Base-by-base conservation (phyloP, 1,140 invertebrate species). In the Drosophila saltans region DNA sequence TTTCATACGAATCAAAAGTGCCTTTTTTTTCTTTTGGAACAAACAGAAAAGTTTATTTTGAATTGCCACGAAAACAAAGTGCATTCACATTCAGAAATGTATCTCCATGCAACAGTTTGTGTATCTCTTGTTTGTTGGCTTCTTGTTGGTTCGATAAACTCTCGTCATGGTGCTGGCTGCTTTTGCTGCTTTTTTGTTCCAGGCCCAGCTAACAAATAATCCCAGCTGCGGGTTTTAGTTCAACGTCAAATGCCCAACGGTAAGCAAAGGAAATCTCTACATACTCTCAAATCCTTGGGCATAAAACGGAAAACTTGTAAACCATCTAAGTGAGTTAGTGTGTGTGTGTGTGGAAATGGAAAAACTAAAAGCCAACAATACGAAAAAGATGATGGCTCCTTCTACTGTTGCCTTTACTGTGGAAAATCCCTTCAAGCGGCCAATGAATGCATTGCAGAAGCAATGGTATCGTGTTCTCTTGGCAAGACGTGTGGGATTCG, bases 371-470 rank as follows among this genome's bases (percentile, higher is more conserved):
- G 59, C 59, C 66, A 88, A 74, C 70, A 65, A 67, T 45, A 69
- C 64, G 41, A 16, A 40, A 16, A 11, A 24, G 48, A 33, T 56
- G 68, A 63, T 45, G 62, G 41, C 40, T 7, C 11, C 36, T 48
- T 2, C 45, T 40, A 21, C 11, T 40, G 16, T 40, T 28, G 55
- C 33, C 6, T 36, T 28, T 16, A n/a, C n/a, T 1, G 3, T 3
- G 8, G 70, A 79, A 71, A 91, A 91, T 85, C 91, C 91, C 72
- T 91, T 91, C 79, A 91, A 91, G 77, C 88, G 91, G 55, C 91
- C 90, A 33, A 91, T 91, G 91, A 91, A 91, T 84, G 66, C 84
- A 40, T 66, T 91, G 66, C 91, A 91, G 69, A 91, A 91, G 72
- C 91, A 91, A 68, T 91, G 91, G 91, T 91, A 91, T 74, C 91